Evolutionary conservation across 2,113 vertebrate species (phyloP).

Genomic region (Tragelaphus imberbis): DNA sequence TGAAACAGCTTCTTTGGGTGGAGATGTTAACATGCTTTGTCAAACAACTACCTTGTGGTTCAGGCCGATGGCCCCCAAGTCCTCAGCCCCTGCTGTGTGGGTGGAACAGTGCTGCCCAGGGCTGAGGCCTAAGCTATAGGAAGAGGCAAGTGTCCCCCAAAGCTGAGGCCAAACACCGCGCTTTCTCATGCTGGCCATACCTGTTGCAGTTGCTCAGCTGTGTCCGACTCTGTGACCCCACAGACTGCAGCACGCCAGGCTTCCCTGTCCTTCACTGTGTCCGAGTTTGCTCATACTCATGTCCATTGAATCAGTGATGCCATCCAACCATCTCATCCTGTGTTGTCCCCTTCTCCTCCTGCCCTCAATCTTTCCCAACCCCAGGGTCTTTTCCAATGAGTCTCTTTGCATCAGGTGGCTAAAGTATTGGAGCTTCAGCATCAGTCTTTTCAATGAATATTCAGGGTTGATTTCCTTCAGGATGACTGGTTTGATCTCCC

Average conservation of each 20-base stretch:
- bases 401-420: background rate
- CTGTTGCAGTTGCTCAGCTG: background rate
- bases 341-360: background rate
- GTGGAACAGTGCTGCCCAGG: background rate
- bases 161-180: too few relatives aligned
- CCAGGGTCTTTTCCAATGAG: background rate
- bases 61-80: fast-evolving
- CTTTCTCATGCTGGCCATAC: background rate
- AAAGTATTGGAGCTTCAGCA: background rate
- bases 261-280: background rate
- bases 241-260: background rate
- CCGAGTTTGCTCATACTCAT: background rate
- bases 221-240: background rate
- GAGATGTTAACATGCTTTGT: too few relatives aligned
- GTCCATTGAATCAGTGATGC: fast-evolving
- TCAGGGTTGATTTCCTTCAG: background rate
- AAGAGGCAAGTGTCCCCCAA: background rate
- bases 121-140: background rate
- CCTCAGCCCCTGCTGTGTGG: background rate
- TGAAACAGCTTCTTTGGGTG: background rate
- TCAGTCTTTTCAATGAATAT: background rate
- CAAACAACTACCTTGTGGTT: background rate
- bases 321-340: background rate
- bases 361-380: background rate
- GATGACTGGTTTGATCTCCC: background rate